Base-by-base conservation (phyloP, 2,797 vertebrate genomes). In the Halcyon smyrnensis region DNA sequence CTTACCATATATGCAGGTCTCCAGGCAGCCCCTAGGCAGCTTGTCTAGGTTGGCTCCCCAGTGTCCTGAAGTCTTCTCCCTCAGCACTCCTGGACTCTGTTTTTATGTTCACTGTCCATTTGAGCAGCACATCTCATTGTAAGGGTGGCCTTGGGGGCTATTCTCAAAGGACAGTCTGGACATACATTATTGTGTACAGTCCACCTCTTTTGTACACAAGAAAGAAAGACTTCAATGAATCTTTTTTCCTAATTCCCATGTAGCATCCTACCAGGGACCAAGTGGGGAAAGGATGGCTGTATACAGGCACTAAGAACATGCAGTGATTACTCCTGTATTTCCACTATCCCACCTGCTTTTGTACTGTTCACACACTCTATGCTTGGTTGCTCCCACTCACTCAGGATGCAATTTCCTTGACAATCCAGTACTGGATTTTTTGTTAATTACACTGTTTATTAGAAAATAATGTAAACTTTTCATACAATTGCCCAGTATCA, bases 161-260 rank as follows among this genome's bases (percentile, higher is more conserved):
- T 87, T 89, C 93, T 95, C 93, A 85, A 65, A 90, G 84, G 78
- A 70, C 3, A 87, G 91, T 93, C 95, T 89, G 95, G 89, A 94
- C 87, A 63, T 76, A 73, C 67, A 15, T 91, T 89, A 85, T 80
- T 93, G 60, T 89, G 39, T 84, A 71, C 51, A 78, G 76, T 68
- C 41, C 65, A 23, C 53, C 65, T 93, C 76, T 85, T 94, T 53
- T 93, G 81, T 95, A 67, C 63, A 95, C 28, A 59, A 25, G 34
- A 87, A 12, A 84, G 56, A 93, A 92, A 78, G 77, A 69, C 32
- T 68, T 95, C 88, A 93, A 9, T 70, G n/a, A 87, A 79, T 89
- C 70, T 77, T 90, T 89, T 75, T 93, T 79, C 51, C 28, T 80
- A 86, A 90, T 88, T 8, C 2, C 15, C 12, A 5, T 32, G 11